Percentiles rank a stretch among this genome's conserved stretches.
Conservation (phyloP, 2,888 invertebrate genomes). For the Dolomedes plantarius region DNA sequence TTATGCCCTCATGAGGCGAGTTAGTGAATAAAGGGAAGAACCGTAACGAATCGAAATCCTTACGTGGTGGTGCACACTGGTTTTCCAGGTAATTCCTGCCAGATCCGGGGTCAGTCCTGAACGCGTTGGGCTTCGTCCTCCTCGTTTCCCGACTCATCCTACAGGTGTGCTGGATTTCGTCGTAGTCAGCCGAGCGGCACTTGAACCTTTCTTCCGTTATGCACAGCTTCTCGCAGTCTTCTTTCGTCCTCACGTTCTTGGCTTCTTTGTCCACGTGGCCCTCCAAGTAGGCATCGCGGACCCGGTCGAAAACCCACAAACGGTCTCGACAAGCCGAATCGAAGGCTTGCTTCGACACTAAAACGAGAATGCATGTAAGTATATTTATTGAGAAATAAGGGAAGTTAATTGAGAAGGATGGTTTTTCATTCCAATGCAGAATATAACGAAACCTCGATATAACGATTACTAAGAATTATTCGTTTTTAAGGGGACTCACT, state of each 20-base stretch:
- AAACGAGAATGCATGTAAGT: conserved; percentile 3
- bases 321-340: conserved; percentile 76
- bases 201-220: conserved; percentile 79
- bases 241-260: conserved; percentile 76
- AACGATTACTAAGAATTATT: too few species aligned
- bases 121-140: conserved; percentile 79
- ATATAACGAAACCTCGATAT: too few species aligned
- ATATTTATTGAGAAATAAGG: too few species aligned
- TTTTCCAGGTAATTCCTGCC: conserved; percentile 80
- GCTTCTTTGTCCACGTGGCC: conserved; percentile 78
- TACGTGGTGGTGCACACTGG: conserved; percentile 78
- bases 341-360: conserved; percentile 76
- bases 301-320: conserved; percentile 79
- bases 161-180: conserved; percentile 78
- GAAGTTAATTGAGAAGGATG: too few species aligned
- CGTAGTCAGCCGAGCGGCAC: conserved; percentile 80
- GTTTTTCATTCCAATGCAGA: too few species aligned
- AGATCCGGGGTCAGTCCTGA: conserved; percentile 77
- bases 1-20: too few species aligned
- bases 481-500: too few species aligned
- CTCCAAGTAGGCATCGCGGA: conserved; percentile 78
- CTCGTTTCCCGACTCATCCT: conserved; percentile 79
- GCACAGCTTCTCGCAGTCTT: conserved; percentile 79
- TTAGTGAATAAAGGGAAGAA: too few species aligned
- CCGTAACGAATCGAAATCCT: too few species aligned